Conservation (phyloP, 2,888 invertebrate genomes). For the Drosophila peninsularis region DNA sequence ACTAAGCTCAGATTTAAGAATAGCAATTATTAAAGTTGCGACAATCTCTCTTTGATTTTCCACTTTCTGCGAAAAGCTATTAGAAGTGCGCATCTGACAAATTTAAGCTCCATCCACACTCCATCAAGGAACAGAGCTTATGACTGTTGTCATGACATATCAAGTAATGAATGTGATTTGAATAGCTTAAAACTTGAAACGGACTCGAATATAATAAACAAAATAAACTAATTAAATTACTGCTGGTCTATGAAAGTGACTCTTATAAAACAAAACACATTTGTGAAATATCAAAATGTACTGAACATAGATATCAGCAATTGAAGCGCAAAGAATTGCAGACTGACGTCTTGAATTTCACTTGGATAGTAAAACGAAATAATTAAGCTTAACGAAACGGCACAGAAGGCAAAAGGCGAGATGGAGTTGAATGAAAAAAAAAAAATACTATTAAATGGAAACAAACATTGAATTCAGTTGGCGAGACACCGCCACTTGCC, state of each 20-base stretch:
- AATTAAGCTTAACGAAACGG: slow-evolving; percentile 27
- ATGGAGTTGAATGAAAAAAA: slow-evolving; percentile 13
- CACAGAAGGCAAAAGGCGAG: not conserved
- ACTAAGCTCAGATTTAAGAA: not conserved
- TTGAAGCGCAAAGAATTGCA: slow-evolving; percentile 10
- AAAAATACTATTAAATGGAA: slow-evolving; percentile 46
- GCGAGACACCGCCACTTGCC: slow-evolving; percentile 6
- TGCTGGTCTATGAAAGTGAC: too few species aligned
- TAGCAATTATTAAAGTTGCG: not conserved
- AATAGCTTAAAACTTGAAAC: not conserved
- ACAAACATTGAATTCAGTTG: slow-evolving; percentile 59
- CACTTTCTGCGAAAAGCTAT: slow-evolving; percentile 23
- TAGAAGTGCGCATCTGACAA: slow-evolving; percentile 13
- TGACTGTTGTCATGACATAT: slow-evolving; percentile 22
- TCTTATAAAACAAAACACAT: too few species aligned
- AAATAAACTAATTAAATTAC: not conserved
- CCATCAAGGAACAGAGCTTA: slow-evolving; percentile 19
- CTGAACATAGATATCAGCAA: not conserved
- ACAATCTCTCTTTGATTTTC: not conserved
- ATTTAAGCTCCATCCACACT: not conserved
- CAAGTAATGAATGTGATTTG: not conserved
- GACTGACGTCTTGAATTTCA: slow-evolving; percentile 19
- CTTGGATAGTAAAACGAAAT: slow-evolving; percentile 36
- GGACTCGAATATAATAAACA: not conserved
- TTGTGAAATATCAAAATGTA: slow-evolving; percentile 1